Evolutionary conservation across 2,113 vertebrate genomes (phyloP).

Genomic region (Lethenteron camtschaticum): DNA sequence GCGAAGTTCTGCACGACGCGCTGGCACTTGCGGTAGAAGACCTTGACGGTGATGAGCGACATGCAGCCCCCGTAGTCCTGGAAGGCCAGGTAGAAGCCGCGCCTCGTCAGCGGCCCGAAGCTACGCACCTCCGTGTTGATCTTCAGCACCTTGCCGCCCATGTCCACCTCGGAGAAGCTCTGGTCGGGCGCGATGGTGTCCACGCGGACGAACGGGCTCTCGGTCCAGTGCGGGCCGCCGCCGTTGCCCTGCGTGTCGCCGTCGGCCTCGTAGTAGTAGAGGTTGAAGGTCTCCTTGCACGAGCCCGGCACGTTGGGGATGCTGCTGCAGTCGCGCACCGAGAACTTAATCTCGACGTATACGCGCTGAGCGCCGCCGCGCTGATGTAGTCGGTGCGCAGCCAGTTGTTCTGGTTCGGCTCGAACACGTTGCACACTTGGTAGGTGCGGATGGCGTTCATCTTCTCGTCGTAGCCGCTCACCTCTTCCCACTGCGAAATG

Average conservation of each 20-base stretch:
- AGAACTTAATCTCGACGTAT: constrained; percentile 94
- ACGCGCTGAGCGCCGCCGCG: constrained; percentile 61
- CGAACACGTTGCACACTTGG: constrained; percentile 88
- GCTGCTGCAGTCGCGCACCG: constrained; percentile 79
- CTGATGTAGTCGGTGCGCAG: constrained; percentile 64
- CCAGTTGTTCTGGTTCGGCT: constrained; percentile 89
- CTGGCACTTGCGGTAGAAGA: constrained; percentile 83
- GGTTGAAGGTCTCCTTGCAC: constrained; percentile 93
- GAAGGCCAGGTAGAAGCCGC: constrained; percentile 76
- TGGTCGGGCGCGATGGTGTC: constrained; percentile 83
- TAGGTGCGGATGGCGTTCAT: constrained; percentile 96
- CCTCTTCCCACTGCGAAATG: constrained; percentile 65
- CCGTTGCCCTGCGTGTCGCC: constrained; percentile 41
- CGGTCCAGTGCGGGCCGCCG: constrained; percentile 66
- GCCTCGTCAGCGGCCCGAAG: constrained; percentile 68
- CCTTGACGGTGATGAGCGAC: constrained; percentile 68
- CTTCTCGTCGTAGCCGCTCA: constrained; percentile 83
- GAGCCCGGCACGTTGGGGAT: constrained; percentile 82
- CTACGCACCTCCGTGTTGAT: constrained; percentile 85
- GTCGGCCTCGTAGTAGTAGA: constrained; percentile 72
- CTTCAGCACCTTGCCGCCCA: constrained; percentile 77
- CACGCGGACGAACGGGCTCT: constrained; percentile 56
- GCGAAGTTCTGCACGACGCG: constrained; percentile 55
- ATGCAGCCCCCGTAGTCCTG: constrained; percentile 93
- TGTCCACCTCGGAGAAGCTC: constrained; percentile 85